Percentiles rank a stretch among this genome's conserved stretches.
phyloP scores from a whole-genome alignment of 2,797 vertebrate species.

The Sarcophilus harrisii region DNA sequence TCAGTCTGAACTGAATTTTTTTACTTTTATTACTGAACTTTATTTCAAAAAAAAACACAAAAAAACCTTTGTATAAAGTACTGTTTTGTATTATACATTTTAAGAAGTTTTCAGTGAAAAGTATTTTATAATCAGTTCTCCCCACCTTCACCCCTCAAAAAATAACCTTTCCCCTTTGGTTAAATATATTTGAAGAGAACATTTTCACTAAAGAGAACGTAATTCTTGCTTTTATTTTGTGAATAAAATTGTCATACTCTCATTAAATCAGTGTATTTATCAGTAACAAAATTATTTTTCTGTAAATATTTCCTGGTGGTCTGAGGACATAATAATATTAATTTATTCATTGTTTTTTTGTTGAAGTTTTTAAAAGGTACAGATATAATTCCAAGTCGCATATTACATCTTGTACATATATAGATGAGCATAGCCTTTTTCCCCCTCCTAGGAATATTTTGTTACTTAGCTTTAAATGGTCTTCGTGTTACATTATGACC shows the following conservation, averaged over 20 bases:
- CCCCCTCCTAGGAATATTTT: slow-evolving; percentile 3
- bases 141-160: neutral
- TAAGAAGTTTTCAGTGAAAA: slow-evolving; percentile 79
- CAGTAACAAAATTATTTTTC: slow-evolving; percentile 49
- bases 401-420: slow-evolving; percentile 49
- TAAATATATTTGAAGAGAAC: slow-evolving; percentile 76
- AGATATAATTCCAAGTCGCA: slow-evolving; percentile 43
- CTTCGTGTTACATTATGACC: neutral
- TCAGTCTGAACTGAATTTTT: slow-evolving; percentile 72
- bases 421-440: slow-evolving; percentile 20
- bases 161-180: slow-evolving; percentile 49
- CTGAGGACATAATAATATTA: slow-evolving; percentile 38
- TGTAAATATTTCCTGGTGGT: slow-evolving; percentile 47
- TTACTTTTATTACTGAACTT: slow-evolving; percentile 72
- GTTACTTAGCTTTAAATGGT: slow-evolving; percentile 27
- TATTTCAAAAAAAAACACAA: slow-evolving; percentile 60
- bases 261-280: slow-evolving; percentile 66
- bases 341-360: slow-evolving; percentile 46
- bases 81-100: slow-evolving; percentile 82
- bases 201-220: slow-evolving; percentile 61
- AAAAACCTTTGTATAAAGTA: slow-evolving; percentile 83
- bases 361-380: slow-evolving; percentile 51
- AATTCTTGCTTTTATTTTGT: slow-evolving; percentile 83
- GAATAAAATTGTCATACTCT: slow-evolving; percentile 83
- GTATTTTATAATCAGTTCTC: slow-evolving; percentile 82